phyloP scores from a whole-genome alignment of 2,797 vertebrate genomes.

The Xiphophorus birchmanni region DNA sequence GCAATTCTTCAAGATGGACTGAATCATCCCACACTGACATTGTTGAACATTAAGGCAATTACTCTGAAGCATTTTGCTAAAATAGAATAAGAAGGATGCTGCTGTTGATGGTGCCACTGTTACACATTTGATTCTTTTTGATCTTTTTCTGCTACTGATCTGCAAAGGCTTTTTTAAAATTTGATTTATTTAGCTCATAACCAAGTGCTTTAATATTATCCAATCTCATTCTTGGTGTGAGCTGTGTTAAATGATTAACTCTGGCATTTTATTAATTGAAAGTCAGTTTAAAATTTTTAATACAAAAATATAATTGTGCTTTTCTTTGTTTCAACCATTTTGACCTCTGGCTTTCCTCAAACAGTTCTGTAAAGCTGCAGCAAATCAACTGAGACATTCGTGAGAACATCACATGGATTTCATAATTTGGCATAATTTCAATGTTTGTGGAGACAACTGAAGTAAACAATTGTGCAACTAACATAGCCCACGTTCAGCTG shows the following conservation, averaged over 20 bases:
- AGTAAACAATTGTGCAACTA: neutral
- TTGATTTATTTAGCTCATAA: conserved; percentile 14
- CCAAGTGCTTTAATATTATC: conserved; percentile 10
- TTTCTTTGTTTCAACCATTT: neutral
- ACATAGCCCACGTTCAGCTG: neutral
- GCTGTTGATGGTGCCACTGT: conserved; percentile 10
- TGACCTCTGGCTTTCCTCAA: neutral
- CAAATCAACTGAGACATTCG: neutral
- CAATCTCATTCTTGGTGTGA: conserved; percentile 1
- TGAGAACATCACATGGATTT: neutral
- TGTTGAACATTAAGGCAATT: conserved; percentile 31
- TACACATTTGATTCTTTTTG: conserved; percentile 7
- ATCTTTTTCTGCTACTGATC: conserved; percentile 11
- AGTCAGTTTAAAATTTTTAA: neutral
- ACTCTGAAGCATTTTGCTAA: conserved; percentile 16
- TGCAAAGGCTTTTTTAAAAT: neutral
- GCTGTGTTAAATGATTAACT: conserved; percentile 10
- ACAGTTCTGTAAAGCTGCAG: neutral
- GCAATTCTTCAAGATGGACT: conserved; percentile 45
- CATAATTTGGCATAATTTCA: neutral
- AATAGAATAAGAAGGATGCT: conserved; percentile 30
- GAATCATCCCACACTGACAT: conserved; percentile 36
- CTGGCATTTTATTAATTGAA: conserved; percentile 25
- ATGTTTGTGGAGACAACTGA: neutral
- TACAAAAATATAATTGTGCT: conserved; percentile 3